Evolutionary conservation across 2,113 vertebrate species (phyloP).

Genomic region (Eublepharis macularius): DNA sequence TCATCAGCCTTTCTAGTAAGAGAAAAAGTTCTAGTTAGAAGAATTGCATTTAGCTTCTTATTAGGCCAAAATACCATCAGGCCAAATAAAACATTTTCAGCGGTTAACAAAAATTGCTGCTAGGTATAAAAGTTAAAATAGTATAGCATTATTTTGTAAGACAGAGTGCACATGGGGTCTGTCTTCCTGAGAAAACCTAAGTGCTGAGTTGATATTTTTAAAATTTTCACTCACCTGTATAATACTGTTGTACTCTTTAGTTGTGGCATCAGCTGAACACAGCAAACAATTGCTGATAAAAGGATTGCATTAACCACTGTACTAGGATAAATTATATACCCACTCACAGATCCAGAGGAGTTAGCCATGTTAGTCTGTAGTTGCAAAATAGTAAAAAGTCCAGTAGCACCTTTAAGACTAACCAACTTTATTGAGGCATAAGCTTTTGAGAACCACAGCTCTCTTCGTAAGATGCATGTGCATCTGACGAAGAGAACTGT

Average conservation of each 20-base stretch:
- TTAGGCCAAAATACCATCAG: background rate
- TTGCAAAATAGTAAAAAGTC: too few species aligned
- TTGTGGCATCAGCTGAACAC: background rate
- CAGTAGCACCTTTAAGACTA: too few species aligned
- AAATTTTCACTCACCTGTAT: background rate
- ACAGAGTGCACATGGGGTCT: background rate
- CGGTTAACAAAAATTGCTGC: background rate
- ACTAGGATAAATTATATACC: too few species aligned
- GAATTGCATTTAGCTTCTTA: conserved; percentile 6
- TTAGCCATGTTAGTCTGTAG: too few species aligned
- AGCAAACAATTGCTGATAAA: background rate
- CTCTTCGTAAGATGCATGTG: too few species aligned
- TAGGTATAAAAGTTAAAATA: too few species aligned
- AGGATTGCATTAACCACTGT: too few species aligned
- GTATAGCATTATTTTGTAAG: background rate
- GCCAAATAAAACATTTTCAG: background rate
- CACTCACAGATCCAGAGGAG: too few species aligned
- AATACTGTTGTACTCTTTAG: background rate
- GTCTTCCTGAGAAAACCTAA: background rate
- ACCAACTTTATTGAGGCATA: too few species aligned
- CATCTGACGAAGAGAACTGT: too few species aligned
- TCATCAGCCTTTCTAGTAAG: conserved; percentile 67
- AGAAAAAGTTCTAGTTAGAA: conserved; percentile 56
- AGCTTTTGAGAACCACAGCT: too few species aligned
- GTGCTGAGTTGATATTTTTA: background rate